These are phyloP conservation scores for Halichondria panicea DNA, from an alignment of 37 sponge, comb jelly and placozoan genomes.

Conservation along the genomic window DNA sequence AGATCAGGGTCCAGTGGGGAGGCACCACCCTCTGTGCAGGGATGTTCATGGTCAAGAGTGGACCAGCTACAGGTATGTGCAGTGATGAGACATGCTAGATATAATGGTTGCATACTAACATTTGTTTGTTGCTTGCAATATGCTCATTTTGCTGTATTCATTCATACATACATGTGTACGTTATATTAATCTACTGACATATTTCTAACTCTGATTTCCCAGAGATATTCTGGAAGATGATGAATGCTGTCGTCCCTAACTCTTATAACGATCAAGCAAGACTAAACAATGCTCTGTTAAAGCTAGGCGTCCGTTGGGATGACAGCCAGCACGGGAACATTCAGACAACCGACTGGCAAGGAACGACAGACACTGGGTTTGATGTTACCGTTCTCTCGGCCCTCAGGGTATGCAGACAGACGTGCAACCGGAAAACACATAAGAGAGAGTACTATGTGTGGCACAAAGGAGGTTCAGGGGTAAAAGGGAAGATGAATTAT, in stretches of 20 bases:
- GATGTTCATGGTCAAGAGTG: constrained; percentile 5
- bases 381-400: background rate
- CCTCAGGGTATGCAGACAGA: constrained; percentile 9
- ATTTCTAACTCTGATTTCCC: background rate
- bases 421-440: background rate
- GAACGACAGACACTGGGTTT: background rate
- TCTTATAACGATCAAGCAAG: background rate
- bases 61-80: constrained; percentile 8
- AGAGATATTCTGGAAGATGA: constrained; percentile 14
- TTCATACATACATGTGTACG: background rate
- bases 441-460: constrained; percentile 3
- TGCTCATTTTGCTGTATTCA: background rate
- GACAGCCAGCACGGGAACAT: background rate
- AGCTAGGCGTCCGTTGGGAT: background rate
- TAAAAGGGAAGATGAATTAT: background rate
- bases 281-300: constrained; percentile 6
- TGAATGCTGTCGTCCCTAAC: background rate
- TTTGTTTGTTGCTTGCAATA: background rate
- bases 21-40: constrained; percentile 11
- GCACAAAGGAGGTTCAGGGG: constrained; percentile 14
- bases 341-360: background rate
- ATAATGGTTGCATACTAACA: background rate
- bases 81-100: background rate
- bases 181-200: background rate
- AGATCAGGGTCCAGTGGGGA: constrained; percentile 1